phyloP scores from a whole-genome alignment of 1,140 invertebrate species.

The Zeugodacus cucurbitae region DNA sequence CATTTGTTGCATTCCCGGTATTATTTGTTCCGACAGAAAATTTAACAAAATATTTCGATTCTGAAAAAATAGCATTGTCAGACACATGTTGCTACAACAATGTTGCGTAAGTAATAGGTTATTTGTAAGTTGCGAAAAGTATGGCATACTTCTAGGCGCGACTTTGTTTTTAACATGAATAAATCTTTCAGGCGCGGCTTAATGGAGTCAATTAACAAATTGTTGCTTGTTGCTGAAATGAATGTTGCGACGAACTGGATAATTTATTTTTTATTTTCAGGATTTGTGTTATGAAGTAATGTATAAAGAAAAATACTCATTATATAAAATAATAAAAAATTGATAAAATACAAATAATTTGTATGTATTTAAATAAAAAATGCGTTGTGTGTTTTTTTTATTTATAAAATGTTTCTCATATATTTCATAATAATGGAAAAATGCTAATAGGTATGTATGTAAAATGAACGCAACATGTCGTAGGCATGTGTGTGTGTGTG shows the following conservation, averaged over 20 bases:
- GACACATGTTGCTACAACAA: no score
- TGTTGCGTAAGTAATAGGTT: no score
- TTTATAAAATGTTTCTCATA: not conserved
- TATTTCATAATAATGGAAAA: slow-evolving; percentile 15
- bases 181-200: no score
- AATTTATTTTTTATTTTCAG: no score
- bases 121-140: not conserved
- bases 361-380: not conserved
- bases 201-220: no score
- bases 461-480: not conserved
- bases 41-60: no score
- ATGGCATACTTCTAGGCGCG: not conserved
- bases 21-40: no score
- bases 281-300: no score
- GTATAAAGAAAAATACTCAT: not conserved
- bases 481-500: slow-evolving; percentile 5
- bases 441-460: not conserved
- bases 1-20: no score
- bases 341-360: not conserved
- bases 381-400: not conserved
- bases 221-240: no score
- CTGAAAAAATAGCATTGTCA: no score
- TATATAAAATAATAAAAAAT: not conserved
- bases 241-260: no score
- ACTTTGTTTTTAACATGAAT: not conserved